phyloP scores from a whole-genome alignment of 1,140 invertebrate genomes.

The Micrasema minimum region DNA sequence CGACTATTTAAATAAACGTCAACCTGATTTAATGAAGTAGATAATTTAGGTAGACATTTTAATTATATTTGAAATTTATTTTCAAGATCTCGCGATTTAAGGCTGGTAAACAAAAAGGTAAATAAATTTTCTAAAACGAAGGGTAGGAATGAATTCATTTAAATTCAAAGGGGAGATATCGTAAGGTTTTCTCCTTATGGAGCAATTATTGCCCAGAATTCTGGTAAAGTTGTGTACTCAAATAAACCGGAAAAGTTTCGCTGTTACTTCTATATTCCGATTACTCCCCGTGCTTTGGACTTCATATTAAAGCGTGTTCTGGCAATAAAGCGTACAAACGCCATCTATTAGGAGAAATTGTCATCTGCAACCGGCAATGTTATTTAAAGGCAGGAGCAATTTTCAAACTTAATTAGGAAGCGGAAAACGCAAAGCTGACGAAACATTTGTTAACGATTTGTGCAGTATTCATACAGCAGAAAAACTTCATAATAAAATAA shows the following conservation, averaged over 20 bases:
- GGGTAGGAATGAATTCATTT: constrained; percentile 37
- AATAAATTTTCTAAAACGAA: constrained; percentile 27
- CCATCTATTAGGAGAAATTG: constrained; percentile 44
- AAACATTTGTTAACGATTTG: too few relatives aligned
- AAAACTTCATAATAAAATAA: too few relatives aligned
- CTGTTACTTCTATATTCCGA: constrained; percentile 5
- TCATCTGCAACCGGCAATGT: constrained; percentile 45
- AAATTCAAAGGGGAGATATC: constrained; percentile 19
- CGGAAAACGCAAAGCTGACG: neutral
- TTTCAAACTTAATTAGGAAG: constrained; percentile 27
- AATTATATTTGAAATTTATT: constrained; percentile 32
- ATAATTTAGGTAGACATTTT: constrained; percentile 16
- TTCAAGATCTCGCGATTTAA: constrained; percentile 8
- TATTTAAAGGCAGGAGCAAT: constrained; percentile 38
- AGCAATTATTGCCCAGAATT: constrained; percentile 41
- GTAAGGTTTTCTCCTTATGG: constrained; percentile 35
- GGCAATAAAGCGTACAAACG: constrained; percentile 39
- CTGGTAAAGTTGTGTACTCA: constrained; percentile 36
- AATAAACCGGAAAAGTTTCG: constrained; percentile 37
- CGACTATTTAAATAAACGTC: constrained; percentile 22
- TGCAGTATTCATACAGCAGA: too few relatives aligned
- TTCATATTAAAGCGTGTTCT: constrained; percentile 33
- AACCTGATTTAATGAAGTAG: constrained; percentile 1
- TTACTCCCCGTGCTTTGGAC: constrained; percentile 3
- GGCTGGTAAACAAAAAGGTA: constrained; percentile 13